These are phyloP conservation scores for Hoplodrina blanda DNA, from an alignment of 2,888 invertebrate genomes.

Conservation along the genomic window DNA sequence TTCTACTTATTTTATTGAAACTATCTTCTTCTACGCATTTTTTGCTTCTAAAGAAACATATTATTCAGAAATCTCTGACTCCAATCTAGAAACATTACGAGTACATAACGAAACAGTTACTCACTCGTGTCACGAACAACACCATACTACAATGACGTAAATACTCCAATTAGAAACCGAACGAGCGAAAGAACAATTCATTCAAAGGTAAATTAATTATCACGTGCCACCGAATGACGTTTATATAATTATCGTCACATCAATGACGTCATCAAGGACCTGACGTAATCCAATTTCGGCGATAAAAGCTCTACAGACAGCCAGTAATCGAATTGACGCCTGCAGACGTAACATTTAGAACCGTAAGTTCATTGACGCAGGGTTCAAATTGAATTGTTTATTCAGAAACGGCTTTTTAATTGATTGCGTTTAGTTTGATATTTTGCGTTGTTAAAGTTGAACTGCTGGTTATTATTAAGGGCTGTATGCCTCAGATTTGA, in stretches of 20 bases:
- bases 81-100: neutral
- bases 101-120: neutral
- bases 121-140: neutral
- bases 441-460: constrained; percentile 2
- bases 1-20: neutral
- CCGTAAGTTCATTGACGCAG: constrained; percentile 40
- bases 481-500: neutral
- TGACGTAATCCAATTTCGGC: constrained; percentile 34
- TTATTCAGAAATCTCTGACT: neutral
- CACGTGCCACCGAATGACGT: constrained; percentile 27
- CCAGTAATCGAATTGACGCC: constrained; percentile 24
- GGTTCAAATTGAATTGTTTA: constrained; percentile 9
- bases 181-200: constrained; percentile 24
- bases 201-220: constrained; percentile 16
- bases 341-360: constrained; percentile 10
- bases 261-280: constrained; percentile 27
- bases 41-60: neutral
- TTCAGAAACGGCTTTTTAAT: neutral
- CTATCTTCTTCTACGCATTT: neutral
- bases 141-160: constrained; percentile 11
- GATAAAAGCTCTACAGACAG: constrained; percentile 19
- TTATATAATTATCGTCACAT: constrained; percentile 11
- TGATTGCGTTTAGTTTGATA: constrained; percentile 2
- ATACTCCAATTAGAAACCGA: neutral
- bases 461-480: neutral